Evolutionary conservation across 2,888 invertebrate genomes (phyloP), one percentile per base, ranked within the genome.

Genomic region (Hydrotaea cyrtoneurina): DNA sequence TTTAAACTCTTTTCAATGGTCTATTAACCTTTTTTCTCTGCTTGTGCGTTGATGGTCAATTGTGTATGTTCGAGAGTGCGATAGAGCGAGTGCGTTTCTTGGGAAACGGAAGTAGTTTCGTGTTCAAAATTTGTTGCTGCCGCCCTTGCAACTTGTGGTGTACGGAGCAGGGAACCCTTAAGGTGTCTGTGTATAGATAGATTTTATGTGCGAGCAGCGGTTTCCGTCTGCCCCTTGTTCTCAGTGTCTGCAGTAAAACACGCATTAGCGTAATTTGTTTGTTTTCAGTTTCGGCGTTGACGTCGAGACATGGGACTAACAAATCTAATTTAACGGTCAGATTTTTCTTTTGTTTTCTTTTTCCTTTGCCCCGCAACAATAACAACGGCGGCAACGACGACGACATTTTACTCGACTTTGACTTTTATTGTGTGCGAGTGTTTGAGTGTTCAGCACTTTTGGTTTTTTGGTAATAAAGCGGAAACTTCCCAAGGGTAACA

Each of bases 301-400:
- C 66, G 21, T 8, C 55, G 69, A 73, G 81, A 77, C 84, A 62
- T 55, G 82, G 82, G 85, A 82, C 79, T 71, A 85, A 85, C 85
- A 82, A 85, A 85, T 85, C 79, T 80, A 85, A 85, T 82, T 82
- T 85, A 82, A 85, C 82, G 82, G 74, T 77, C 77, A 85, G 73
- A 64, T 77, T 79, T 17, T 31, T 31, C 3, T 31, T 59, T 39
- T n/a, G 17, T 64, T 3, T 36, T 76, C 19, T 72, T 64, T 75
- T 66, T 15, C 17, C 11, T 39, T 59, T 39, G 31, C 66, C 66
- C 73, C 31, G 7, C 31, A 31, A 31, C 31, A 4, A 75, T 75
- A 78, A 78, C 71, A 64, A 75, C 80, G 72, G n/a, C 7, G 36
- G 55, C 19, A 15, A 74, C 43, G 11, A 69, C 50, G 43, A 74